These are phyloP conservation scores for Caenorhabditis becei DNA, from an alignment of 2,888 invertebrate species.

Conservation along the genomic window DNA sequence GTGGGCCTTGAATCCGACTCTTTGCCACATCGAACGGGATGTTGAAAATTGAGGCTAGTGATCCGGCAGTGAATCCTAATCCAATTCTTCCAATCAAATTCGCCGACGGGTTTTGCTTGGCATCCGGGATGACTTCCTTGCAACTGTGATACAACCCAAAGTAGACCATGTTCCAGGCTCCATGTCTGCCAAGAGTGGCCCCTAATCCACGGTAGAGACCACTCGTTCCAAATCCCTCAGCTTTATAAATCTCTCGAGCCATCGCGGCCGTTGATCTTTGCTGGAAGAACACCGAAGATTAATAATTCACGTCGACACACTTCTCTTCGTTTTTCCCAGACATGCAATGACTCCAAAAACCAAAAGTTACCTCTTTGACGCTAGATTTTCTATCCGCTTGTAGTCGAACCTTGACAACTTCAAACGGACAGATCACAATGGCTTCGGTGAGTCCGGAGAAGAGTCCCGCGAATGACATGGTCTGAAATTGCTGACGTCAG, in stretches of 20 bases:
- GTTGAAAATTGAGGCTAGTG: conserved; percentile 90
- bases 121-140: conserved; percentile 85
- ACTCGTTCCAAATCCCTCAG: conserved; percentile 87
- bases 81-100: conserved; percentile 84
- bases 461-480: conserved; percentile 90
- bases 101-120: conserved; percentile 79
- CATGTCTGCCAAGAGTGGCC: conserved; percentile 92
- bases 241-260: conserved; percentile 88
- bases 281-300: conserved; percentile 75
- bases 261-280: conserved; percentile 87
- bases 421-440: conserved; percentile 93
- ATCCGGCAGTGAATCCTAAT: conserved; percentile 92
- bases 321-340: conserved; percentile 3
- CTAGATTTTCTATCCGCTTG: conserved; percentile 75
- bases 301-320: conserved; percentile 12
- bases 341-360: not conserved
- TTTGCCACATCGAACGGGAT: conserved; percentile 98
- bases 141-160: conserved; percentile 96
- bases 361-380: conserved; percentile 42
- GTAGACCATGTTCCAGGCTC: conserved; percentile 93
- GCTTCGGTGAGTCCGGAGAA: conserved; percentile 92
- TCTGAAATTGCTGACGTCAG: too few species aligned
- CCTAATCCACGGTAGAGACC: conserved; percentile 85
- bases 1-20: conserved; percentile 90
- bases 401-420: conserved; percentile 90